Conservation (phyloP, 2,113 vertebrate genomes). For the Cnemophilus loriae region DNA sequence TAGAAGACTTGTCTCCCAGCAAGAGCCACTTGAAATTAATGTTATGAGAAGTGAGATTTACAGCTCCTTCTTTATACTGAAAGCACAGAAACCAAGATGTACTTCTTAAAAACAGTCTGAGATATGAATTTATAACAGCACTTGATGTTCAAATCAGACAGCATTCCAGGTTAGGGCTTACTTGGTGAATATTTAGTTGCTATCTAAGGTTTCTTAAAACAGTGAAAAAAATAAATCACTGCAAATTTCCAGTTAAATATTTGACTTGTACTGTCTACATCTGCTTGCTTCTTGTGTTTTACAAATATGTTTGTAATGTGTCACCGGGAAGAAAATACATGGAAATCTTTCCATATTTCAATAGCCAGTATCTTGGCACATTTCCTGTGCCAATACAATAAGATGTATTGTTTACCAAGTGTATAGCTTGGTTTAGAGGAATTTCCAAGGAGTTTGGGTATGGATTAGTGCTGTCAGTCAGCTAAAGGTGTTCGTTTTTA, state of each 20-base stretch:
- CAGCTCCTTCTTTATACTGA: background rate
- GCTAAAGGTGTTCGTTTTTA: background rate
- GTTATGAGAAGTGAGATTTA: background rate
- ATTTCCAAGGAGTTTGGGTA: background rate
- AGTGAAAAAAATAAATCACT: background rate
- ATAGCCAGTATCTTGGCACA: background rate
- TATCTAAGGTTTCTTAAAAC: background rate
- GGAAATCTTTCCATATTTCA: slow-evolving; percentile 4
- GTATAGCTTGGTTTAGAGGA: background rate
- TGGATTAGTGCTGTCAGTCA: background rate
- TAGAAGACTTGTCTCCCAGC: background rate
- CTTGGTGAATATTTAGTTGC: background rate
- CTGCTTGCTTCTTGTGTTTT: background rate
- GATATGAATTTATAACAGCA: background rate
- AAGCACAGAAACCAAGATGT: background rate
- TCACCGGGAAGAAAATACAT: background rate
- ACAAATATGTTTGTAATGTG: background rate
- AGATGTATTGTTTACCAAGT: background rate
- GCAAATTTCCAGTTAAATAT: background rate
- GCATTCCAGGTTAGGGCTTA: background rate
- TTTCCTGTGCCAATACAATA: background rate
- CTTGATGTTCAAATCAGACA: background rate
- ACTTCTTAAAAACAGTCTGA: background rate
- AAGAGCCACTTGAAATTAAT: background rate
- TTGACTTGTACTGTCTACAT: background rate